Conservation (phyloP, 2,888 invertebrate genomes). For the Fissipunctia ypsillon region DNA sequence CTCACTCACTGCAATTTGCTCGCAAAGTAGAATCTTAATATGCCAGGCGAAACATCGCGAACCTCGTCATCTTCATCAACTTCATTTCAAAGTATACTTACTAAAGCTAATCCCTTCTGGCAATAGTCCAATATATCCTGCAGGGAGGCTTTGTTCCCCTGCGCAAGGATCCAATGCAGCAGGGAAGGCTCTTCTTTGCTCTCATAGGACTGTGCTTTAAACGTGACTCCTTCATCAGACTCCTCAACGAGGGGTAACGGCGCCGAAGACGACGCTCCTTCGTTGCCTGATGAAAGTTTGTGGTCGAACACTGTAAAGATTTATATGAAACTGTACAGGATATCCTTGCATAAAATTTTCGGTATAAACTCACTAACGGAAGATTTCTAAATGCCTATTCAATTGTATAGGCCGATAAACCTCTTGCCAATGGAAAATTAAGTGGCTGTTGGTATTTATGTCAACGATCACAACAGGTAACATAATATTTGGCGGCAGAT, state of each 20-base stretch:
- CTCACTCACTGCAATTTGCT: neutral
- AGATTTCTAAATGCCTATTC: too few species aligned
- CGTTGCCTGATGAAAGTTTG: slow-evolving; percentile 80
- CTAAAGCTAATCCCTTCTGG: slow-evolving; percentile 93
- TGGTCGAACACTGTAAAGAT: slow-evolving; percentile 81
- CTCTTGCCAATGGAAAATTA: too few species aligned
- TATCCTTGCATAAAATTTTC: too few species aligned
- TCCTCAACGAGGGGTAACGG: slow-evolving; percentile 76
- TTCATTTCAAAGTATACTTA: slow-evolving; percentile 75
- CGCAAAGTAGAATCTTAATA: slow-evolving; percentile 3
- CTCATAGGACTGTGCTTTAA: slow-evolving; percentile 80
- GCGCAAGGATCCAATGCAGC: slow-evolving; percentile 96
- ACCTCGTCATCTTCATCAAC: neutral
- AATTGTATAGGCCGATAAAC: too few species aligned
- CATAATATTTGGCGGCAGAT: too few species aligned
- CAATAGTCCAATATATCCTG: slow-evolving; percentile 95
- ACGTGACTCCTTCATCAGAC: slow-evolving; percentile 82
- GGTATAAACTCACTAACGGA: too few species aligned
- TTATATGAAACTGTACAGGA: neutral
- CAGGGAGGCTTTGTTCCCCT: slow-evolving; percentile 94
- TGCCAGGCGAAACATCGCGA: neutral
- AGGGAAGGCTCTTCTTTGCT: slow-evolving; percentile 91
- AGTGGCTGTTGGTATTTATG: too few species aligned
- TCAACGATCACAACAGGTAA: too few species aligned
- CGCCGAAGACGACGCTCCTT: slow-evolving; percentile 75